Evolutionary conservation across 2,888 invertebrate genomes (phyloP).

Genomic region (Margaritifera margaritifera): DNA sequence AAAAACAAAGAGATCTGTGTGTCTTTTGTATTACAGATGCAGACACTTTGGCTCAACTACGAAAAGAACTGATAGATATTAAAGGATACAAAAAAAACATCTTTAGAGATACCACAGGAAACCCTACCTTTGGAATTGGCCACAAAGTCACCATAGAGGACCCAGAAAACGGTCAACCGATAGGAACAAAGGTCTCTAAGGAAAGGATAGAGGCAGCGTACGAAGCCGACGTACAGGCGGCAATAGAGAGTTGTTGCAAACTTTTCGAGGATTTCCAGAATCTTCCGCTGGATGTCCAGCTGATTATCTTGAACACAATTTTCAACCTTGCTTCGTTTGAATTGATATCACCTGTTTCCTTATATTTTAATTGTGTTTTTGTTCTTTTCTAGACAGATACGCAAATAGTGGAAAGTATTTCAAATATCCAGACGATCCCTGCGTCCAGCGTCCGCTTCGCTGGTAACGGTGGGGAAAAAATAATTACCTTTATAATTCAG

Average conservation of each 20-base stretch:
- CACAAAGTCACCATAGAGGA: constrained; percentile 8
- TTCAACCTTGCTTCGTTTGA: constrained; percentile 10
- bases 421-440: too few species aligned
- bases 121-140: constrained; percentile 19
- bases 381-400: too few species aligned
- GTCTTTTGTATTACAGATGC: too few species aligned
- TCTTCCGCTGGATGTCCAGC: constrained; percentile 11
- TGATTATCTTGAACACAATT: constrained; percentile 16
- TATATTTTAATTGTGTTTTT: too few species aligned
- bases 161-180: constrained; percentile 10
- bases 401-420: too few species aligned
- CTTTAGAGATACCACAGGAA: constrained; percentile 1
- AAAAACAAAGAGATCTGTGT: too few species aligned
- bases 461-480: too few species aligned
- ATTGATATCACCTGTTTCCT: too few species aligned
- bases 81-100: constrained; percentile 8
- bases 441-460: too few species aligned
- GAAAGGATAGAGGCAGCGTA: constrained; percentile 8
- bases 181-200: constrained; percentile 2
- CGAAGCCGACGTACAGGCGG: constrained; percentile 4
- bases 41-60: too few species aligned
- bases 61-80: constrained; percentile 2
- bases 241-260: background rate
- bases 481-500: too few species aligned
- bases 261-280: background rate